phyloP scores from a whole-genome alignment of 2,113 vertebrate species.

The Corydoras maculifer region DNA sequence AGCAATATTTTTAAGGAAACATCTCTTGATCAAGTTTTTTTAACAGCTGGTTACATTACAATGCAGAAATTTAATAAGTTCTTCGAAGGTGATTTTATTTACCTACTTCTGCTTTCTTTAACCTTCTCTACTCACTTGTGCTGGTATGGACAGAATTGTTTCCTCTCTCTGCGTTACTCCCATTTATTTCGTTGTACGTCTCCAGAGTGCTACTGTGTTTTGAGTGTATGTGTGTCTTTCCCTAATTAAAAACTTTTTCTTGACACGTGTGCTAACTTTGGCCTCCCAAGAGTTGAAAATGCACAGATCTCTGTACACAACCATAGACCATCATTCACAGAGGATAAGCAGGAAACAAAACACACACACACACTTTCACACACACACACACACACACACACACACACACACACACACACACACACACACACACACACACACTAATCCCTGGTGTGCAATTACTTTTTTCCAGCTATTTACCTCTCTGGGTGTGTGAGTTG shows the following conservation, averaged over 20 bases:
- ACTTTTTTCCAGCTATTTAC: constrained; percentile 60
- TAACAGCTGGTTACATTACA: background rate
- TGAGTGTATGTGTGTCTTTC: constrained; percentile 61
- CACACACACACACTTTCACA: constrained; percentile 14
- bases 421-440: constrained; percentile 23
- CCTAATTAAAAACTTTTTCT: constrained; percentile 62
- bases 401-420: constrained; percentile 15
- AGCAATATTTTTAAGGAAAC: no score
- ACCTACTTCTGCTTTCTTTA: background rate
- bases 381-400: constrained; percentile 28
- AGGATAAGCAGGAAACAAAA: constrained; percentile 30
- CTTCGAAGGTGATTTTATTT: background rate
- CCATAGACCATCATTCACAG: constrained; percentile 48
- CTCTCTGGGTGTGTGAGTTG: constrained; percentile 43
- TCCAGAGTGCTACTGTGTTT: constrained; percentile 24
- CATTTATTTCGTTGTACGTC: constrained; percentile 6
- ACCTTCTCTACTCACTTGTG: background rate
- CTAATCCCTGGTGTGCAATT: constrained; percentile 68
- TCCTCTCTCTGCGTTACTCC: constrained; percentile 11
- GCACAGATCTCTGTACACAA: constrained; percentile 46
- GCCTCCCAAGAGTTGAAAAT: constrained; percentile 45
- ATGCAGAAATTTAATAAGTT: no score
- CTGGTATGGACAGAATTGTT: background rate
- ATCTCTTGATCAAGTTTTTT: no score
- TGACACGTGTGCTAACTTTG: constrained; percentile 62